phyloP scores from a whole-genome alignment of 2,113 vertebrate species.

The cat (Felis catus) region F.catus_Fca126_mat1.0 CM031415.1:54739001-54739500 shows the following conservation, averaged over 20 bases:
- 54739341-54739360: rapidly evolving
- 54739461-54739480: too few relatives aligned
- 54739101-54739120: not conserved
- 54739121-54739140: not conserved
- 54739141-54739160: not conserved
- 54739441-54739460: too few relatives aligned
- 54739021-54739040: not conserved
- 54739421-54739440: too few relatives aligned
- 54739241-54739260: not conserved
- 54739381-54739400: too few relatives aligned
- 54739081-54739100: not conserved
- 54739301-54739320: not conserved
- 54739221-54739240: not conserved
- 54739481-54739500: too few relatives aligned
- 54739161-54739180: not conserved
- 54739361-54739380: not conserved
- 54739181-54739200: not conserved
- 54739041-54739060: not conserved
- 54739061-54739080: not conserved
- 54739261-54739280: not conserved
- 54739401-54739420: too few relatives aligned
- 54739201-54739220: not conserved
- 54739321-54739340: not conserved
- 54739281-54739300: not conserved
- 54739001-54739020: not conserved